Evolutionary conservation across 2,797 vertebrate species (phyloP).

Genomic region (Rallus crepitans): DNA sequence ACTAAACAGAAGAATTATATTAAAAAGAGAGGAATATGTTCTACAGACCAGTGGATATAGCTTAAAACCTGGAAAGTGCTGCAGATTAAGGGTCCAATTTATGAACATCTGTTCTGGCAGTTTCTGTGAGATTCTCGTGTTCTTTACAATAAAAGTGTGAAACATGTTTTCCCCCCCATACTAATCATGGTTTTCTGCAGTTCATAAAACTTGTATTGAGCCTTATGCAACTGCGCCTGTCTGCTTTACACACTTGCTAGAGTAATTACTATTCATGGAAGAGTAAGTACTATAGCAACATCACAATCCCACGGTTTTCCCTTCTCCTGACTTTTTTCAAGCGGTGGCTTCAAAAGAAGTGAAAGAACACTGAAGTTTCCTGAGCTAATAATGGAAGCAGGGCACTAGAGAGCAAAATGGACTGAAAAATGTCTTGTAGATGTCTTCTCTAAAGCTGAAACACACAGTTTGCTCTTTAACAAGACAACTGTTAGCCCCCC

Average conservation of each 20-base stretch:
- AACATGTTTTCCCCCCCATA: not conserved
- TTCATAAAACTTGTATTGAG: slow-evolving; percentile 67
- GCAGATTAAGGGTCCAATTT: slow-evolving; percentile 69
- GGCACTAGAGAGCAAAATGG: not conserved
- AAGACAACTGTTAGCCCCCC: not conserved
- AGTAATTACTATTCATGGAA: slow-evolving; percentile 52
- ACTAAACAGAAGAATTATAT: slow-evolving; percentile 74
- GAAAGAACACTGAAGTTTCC: not conserved
- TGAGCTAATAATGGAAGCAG: not conserved
- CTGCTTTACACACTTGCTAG: slow-evolving; percentile 58
- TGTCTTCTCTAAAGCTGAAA: not conserved
- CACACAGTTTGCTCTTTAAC: not conserved
- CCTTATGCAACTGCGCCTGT: slow-evolving; percentile 25
- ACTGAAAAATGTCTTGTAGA: not conserved
- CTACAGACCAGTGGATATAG: slow-evolving; percentile 52
- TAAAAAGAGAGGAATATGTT: slow-evolving; percentile 69
- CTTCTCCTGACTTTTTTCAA: not conserved
- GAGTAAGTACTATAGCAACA: not conserved
- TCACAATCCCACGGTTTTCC: not conserved
- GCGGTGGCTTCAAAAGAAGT: not conserved
- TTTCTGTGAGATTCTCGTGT: slow-evolving; percentile 59
- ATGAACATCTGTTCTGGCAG: slow-evolving; percentile 74
- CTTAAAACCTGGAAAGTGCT: slow-evolving; percentile 76
- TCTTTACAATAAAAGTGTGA: slow-evolving; percentile 72
- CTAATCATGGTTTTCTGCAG: slow-evolving; percentile 69